Evolutionary conservation across 1,140 invertebrate genomes (phyloP), one percentile per base, ranked within the genome.

Genomic region (Calliphora vicina): DNA sequence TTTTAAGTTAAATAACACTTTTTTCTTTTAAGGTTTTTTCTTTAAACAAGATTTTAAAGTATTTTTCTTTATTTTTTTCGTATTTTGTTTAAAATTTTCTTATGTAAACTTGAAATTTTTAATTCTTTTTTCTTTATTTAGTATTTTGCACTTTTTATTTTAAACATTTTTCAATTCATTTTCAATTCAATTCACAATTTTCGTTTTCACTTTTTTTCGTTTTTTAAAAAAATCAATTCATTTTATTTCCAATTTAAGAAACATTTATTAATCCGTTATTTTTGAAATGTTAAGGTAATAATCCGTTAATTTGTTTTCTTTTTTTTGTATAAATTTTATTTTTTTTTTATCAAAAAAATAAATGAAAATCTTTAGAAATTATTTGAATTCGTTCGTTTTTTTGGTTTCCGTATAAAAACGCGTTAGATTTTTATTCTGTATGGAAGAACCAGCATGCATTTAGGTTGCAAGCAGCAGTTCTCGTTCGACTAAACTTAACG

Each of bases 401-500:
- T 15, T 5, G 4, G 12, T 15, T 67, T 67, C 61, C 61, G 61
- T 67, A n/a, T 23, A 67, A 23, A 0, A 67, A 9, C 61, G 61
- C 61, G 61, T 67, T 67, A 25, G 12, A 25, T 67, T 67, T 20
- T 25, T 23, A 57, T 35, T 2, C 0, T 35, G 0, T 35, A 35
- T 57, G 15, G 15, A 20, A 80, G 50, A 27, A 78, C 20, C 73
- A n/a, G 50, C 76, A 29, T 23, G 82, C 12, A 61, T 43, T 61
- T 67, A n/a, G 6, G 61, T 35, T 15, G 23, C 10, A 80, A 80
- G 76, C 61, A 43, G 27, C 26, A 13, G 27, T 29, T 35, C 13
- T 76, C 29, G 23, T 26, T 73, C 43, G 27, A 81, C 82, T 61
- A 85, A 85, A 89, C 88, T 89, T 89, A 82, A 86, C 88, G 88